Evolutionary conservation across 2,888 invertebrate genomes (phyloP).

Genomic region (Latheticus oryzae): DNA sequence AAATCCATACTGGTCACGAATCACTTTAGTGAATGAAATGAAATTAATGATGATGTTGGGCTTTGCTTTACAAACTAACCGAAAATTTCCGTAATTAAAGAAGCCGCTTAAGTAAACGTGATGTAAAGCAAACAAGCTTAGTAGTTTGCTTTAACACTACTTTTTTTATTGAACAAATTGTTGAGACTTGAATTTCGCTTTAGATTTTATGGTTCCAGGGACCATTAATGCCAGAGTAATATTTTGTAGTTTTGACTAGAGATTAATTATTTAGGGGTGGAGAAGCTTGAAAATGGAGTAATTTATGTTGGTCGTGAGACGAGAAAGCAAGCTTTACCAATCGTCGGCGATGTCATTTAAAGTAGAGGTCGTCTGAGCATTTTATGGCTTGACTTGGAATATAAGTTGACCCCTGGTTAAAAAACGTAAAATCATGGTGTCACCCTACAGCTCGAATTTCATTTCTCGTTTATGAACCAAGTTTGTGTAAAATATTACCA

Average conservation of each 20-base stretch:
- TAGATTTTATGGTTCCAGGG: no score
- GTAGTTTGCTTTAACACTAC: no score
- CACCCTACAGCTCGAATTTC: constrained; percentile 43
- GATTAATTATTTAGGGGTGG: constrained; percentile 1
- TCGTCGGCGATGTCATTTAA: constrained; percentile 40
- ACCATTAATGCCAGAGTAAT: no score
- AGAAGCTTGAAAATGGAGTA: constrained; percentile 22
- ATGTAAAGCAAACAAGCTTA: no score
- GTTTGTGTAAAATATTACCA: constrained; percentile 41
- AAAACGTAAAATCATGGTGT: constrained; percentile 41
- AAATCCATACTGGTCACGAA: constrained; percentile 9
- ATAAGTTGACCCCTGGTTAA: constrained; percentile 44
- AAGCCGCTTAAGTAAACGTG: neutral
- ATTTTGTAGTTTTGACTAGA: neutral
- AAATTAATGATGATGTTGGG: constrained; percentile 5
- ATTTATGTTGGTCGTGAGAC: constrained; percentile 28
- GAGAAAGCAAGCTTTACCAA: constrained; percentile 15
- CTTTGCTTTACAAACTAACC: no score
- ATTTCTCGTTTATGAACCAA: constrained; percentile 43
- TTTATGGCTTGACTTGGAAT: constrained; percentile 43
- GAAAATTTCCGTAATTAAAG: no score
- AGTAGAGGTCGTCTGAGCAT: constrained; percentile 39
- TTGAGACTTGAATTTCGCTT: no score
- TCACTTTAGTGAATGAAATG: constrained; percentile 10
- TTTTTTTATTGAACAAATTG: no score